Evolutionary conservation across 2,797 vertebrate species (phyloP), one percentile per base, ranked within the genome.

Genomic region (Orientallactaga sibirica): DNA sequence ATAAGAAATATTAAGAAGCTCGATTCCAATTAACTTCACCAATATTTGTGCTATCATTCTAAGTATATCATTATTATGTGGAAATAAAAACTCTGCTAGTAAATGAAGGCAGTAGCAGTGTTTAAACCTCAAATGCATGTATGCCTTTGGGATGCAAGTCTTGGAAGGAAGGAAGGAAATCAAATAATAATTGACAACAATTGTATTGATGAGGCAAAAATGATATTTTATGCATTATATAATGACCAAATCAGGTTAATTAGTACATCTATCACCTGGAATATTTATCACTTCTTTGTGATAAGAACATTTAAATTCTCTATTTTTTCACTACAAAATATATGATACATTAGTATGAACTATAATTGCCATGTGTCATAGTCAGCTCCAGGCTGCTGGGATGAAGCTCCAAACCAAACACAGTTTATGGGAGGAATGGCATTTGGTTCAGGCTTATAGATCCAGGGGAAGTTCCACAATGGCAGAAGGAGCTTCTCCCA

Each of bases 31-130:
- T 90, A 71, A 89, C 29, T 41, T 89, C 55, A 52, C n/a, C 75
- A 64, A 16, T 74, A 66, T 61, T 4, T 78, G 52, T 76, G 64
- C 5, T 78, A 7, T 67, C 70, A 89, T 48, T 83, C 33, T 95
- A 41, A 37, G 20, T 20, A 12, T 29, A 24, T 75, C 27, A 55
- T 33, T 75, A 12, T 33, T 75, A n/a, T 2, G 33, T 2, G 18
- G 15, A 92, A 83, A 68, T 80, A 77, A 95, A 92, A 89, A 77
- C 73, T 62, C 83, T n/a, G 68, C 61, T 6, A n/a, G 66, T 64
- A 10, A 85, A 4, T 8, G 74, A 88, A 92, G 90, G 11, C 22
- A 88, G 68, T 61, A 68, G 11, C 67, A 48, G 48, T 15, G 19
- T 76, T 74, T 75, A 86, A 79, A 48, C 41, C 24, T 80, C 52